Evolutionary conservation across 2,113 vertebrate species (phyloP), one percentile per base, ranked within the genome.

Genomic region (Colinus virginianus): DNA sequence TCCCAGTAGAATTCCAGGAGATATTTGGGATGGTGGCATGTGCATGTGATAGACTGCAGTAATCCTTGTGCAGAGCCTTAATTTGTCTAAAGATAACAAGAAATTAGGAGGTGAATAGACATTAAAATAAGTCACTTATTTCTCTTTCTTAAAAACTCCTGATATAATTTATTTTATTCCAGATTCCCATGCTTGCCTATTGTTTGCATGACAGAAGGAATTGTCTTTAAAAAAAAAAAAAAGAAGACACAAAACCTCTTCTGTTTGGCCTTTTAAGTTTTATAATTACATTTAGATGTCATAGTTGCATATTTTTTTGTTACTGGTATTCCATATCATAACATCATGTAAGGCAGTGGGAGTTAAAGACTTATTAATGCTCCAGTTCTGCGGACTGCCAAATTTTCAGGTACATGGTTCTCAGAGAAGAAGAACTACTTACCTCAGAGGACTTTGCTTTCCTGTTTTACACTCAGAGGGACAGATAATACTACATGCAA

Each of bases 11-110:
- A 58, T 80, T 62, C 38, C 46, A 61, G 30, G 43, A 75, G 9
- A 63, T 75, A 11, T n/a, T 75, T 0, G 0, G n/a, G 9, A 17
- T 51, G 25, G 5, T 64, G n/a, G 13, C 0, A 0, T 28, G 1
- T 40, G 11, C 1, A 0, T 40, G 23, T 51, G 20, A 45, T 1
- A 78, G 49, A 78, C 55, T 46, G 77, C 20, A 78, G 6, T 6
- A 86, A 7, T 2, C 2, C 9, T 78, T 78, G 7, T 34, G 20
- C 28, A 90, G 61, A 75, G 10, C 10, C 6, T 22, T 81, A 19
- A 34, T 78, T 79, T 56, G 20, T 82, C 49, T 61, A 67, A 64
- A 51, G 30, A 46, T 5, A 55, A 30, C 34, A 1, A 2, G 34
- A 84, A 84, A 78, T 1, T 63, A 7, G 9, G 42, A 2, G 8